Percentiles rank a stretch among this genome's conserved stretches.
phyloP scores from a whole-genome alignment of 2,113 vertebrate genomes.

The Rallus limicola region DNA sequence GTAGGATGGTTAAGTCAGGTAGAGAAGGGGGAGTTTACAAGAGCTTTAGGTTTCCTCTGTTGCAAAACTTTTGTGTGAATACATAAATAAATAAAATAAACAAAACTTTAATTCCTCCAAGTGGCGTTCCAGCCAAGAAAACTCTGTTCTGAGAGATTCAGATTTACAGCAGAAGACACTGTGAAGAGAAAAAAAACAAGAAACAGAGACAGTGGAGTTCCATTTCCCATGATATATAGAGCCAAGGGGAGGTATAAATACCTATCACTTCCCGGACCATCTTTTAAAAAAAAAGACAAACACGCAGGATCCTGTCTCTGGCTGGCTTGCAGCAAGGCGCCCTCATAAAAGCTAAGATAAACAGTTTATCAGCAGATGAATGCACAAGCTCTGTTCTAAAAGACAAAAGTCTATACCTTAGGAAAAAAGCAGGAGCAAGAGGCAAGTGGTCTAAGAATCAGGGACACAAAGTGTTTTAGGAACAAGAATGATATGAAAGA shows the following conservation, averaged over 20 bases:
- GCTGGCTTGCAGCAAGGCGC: constrained; percentile 79
- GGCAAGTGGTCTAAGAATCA: not conserved
- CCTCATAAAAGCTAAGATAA: constrained; percentile 88
- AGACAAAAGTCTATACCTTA: constrained; percentile 79
- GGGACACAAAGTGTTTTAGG: not conserved
- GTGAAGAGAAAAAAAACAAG: constrained; percentile 52
- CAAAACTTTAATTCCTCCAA: not conserved
- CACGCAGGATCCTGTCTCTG: constrained; percentile 82
- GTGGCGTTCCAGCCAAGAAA: constrained; percentile 38
- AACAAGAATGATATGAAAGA: constrained; percentile 24
- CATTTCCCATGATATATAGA: constrained; percentile 72
- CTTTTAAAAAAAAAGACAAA: constrained; percentile 71
- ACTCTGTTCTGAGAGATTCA: constrained; percentile 37
- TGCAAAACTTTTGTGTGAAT: not conserved
- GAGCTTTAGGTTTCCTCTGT: not conserved
- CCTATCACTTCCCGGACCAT: constrained; percentile 51
- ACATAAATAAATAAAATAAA: constrained; percentile 1
- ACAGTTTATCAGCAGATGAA: constrained; percentile 86
- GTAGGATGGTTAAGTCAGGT: not conserved
- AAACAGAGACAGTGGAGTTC: constrained; percentile 62
- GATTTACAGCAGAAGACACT: constrained; percentile 66
- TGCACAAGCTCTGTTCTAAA: constrained; percentile 71
- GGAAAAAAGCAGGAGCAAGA: constrained; percentile 22
- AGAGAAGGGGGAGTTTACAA: not conserved
- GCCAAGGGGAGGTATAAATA: constrained; percentile 71